Base-by-base conservation (phyloP, 23 tunicate species). In the Halocynthia roretzi region DNA sequence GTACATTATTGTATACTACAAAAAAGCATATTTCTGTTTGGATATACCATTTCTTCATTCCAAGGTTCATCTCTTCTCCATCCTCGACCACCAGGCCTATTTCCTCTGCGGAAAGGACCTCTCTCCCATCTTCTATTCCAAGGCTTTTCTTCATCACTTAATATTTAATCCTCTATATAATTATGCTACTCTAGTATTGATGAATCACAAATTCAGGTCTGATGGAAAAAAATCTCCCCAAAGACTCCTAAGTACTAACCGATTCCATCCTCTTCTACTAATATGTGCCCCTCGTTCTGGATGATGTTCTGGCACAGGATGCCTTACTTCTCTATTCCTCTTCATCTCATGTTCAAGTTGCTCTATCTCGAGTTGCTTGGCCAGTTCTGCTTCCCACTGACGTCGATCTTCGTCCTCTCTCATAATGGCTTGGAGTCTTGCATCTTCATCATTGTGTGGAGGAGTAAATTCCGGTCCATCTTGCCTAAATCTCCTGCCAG, bases 361-460 rank as follows among this genome's bases (percentile, higher is more conserved):
- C 20, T 77, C 71, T 82, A 57, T 83, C 23, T 80, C 85, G 61
- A 89, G 56, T 56, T 89, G 78, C 21, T 71, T 74, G 7, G 81
- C 85, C 0, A 89, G 83, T 7, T 68, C 62, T 5, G 88, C 82
- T 56, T 89, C 89, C 96, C 89, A 84, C 51, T 72, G 80, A 68
- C 80, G 18, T 31, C 75, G 63, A 67, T 89, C 77, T 50, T 89
- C 76, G 58, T 84, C 89, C 51, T 84, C 89, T 62, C 67, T 70
- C 84, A 79, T 62, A 70, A 84, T 67, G 53, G 52, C 53, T 49
- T 78, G 86, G 56, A 87, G 65, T 61, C 87, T 55, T 12, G 71
- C 81, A 21, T 87, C 87, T 56, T 87, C 87, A 44, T 83, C 67
- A 54, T 73, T 69, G 44, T 31, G 44, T 31, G 44, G 44, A 31